phyloP scores from a whole-genome alignment of 2,888 invertebrate genomes.

The Drosophila melanosoma region DNA sequence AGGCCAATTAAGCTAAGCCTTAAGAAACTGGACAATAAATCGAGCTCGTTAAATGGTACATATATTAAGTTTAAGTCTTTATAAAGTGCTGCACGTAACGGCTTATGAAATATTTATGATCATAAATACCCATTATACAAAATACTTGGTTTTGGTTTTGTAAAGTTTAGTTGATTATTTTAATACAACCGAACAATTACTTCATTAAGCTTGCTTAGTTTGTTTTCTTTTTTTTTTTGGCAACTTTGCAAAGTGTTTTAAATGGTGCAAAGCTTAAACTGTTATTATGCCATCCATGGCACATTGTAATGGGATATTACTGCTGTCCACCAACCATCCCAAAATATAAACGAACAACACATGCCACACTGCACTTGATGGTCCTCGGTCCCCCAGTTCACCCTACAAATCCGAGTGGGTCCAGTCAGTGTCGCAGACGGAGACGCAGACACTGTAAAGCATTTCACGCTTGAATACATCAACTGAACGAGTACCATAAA shows the following conservation, averaged over 20 bases:
- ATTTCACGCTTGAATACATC: slow-evolving; percentile 76
- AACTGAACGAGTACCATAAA: slow-evolving; percentile 51
- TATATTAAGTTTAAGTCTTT: slow-evolving; percentile 12
- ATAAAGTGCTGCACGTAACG: slow-evolving; percentile 4
- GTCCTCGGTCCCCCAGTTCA: slow-evolving; percentile 3
- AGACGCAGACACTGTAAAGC: slow-evolving; percentile 67
- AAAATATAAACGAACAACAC: slow-evolving; percentile 26
- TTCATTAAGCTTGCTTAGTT: slow-evolving; percentile 8
- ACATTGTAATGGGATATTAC: slow-evolving; percentile 44
- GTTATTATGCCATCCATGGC: slow-evolving; percentile 57
- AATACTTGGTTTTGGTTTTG: not conserved
- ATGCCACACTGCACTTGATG: slow-evolving; percentile 60
- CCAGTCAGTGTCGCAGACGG: slow-evolving; percentile 29
- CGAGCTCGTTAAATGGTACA: not conserved
- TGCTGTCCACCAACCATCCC: slow-evolving; percentile 15
- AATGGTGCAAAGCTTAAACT: slow-evolving; percentile 29
- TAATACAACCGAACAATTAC: slow-evolving; percentile 7
- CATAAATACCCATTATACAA: not conserved
- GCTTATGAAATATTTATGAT: slow-evolving; percentile 5
- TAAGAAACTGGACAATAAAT: slow-evolving; percentile 24
- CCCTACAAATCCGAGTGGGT: slow-evolving; percentile 13
- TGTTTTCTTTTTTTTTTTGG: slow-evolving; percentile 22
- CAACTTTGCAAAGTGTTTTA: slow-evolving; percentile 37
- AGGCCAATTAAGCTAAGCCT: slow-evolving; percentile 6
- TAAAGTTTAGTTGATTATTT: slow-evolving; percentile 1